Percentiles rank a stretch among this genome's conserved stretches.
Conservation (phyloP, 2,888 invertebrate genomes). For the Ametastegia equiseti region DNA sequence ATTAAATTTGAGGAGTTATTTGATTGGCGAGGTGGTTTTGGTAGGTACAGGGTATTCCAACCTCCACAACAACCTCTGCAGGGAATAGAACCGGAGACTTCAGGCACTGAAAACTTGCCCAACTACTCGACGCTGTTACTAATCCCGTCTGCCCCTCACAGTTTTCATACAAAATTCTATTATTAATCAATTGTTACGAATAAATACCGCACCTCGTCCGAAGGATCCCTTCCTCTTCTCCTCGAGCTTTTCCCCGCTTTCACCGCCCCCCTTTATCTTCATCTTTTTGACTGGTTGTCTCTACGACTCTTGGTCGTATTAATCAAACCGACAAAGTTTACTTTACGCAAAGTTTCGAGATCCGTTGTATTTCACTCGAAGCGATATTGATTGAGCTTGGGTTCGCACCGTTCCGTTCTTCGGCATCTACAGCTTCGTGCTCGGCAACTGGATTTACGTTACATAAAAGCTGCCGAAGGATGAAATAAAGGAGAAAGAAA, state of each 20-base stretch:
- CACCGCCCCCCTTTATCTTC: background rate
- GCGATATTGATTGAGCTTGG: background rate
- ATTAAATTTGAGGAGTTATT: conserved; percentile 4
- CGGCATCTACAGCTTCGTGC: too few relatives aligned
- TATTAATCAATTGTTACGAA: conserved; percentile 6
- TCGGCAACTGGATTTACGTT: too few relatives aligned
- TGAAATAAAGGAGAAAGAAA: background rate
- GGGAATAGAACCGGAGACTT: conserved; percentile 16
- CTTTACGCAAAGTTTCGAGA: conserved; percentile 18
- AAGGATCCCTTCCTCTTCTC: background rate
- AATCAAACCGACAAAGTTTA: conserved; percentile 28
- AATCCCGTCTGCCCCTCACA: background rate
- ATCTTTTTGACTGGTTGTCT: background rate
- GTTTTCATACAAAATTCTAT: conserved; percentile 3
- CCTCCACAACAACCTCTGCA: background rate
- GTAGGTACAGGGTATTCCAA: background rate
- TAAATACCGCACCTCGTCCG: background rate
- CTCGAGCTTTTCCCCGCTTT: background rate
- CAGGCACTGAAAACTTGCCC: background rate
- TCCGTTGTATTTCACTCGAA: conserved; percentile 22
- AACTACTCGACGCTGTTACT: conserved; percentile 6
- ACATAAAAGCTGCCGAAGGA: too few relatives aligned
- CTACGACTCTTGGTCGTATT: conserved; percentile 15
- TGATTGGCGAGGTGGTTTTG: conserved; percentile 20
- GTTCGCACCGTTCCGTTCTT: too few relatives aligned